A percentile compares a stretch with the other conserved stretches of the same genome.
Evolutionary conservation across 2,888 invertebrate genomes (phyloP).

Genomic region (Megastigmus dorsalis): DNA sequence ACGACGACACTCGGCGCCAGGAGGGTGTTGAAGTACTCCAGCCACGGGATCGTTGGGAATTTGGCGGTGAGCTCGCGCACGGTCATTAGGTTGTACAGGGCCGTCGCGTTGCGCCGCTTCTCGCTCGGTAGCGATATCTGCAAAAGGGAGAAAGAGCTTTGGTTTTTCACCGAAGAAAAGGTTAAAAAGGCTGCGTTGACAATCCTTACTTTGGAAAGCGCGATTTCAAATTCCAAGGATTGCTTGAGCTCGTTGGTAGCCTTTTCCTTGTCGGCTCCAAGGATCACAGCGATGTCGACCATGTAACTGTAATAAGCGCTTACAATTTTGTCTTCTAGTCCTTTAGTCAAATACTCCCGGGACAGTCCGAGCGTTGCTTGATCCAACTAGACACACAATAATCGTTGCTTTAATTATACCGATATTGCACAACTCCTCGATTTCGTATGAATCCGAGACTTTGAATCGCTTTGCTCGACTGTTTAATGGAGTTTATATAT

Average conservation of each 20-base stretch:
- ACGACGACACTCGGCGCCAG: conserved; percentile 81
- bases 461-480: too few relatives aligned
- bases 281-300: conserved; percentile 89
- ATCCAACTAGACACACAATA: conserved; percentile 82
- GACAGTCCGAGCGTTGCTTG: conserved; percentile 90
- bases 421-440: too few relatives aligned
- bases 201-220: conserved; percentile 89
- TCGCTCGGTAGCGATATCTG: conserved; percentile 81
- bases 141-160: not conserved
- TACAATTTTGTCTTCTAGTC: conserved; percentile 88
- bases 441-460: too few relatives aligned
- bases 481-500: not conserved
- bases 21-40: conserved; percentile 88
- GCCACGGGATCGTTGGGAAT: conserved; percentile 87
- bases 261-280: conserved; percentile 84
- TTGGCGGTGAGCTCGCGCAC: conserved; percentile 84
- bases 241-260: conserved; percentile 85
- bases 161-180: not conserved
- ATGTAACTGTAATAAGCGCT: conserved; percentile 89
- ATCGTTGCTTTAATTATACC: too few relatives aligned
- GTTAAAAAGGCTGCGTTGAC: not conserved
- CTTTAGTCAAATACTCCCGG: conserved; percentile 90
- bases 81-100: conserved; percentile 94
- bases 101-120: conserved; percentile 89
- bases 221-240: conserved; percentile 91